These are phyloP conservation scores for Benthosema pterotum DNA, from an alignment of 2,797 vertebrate genomes.

Conservation along the genomic window DNA sequence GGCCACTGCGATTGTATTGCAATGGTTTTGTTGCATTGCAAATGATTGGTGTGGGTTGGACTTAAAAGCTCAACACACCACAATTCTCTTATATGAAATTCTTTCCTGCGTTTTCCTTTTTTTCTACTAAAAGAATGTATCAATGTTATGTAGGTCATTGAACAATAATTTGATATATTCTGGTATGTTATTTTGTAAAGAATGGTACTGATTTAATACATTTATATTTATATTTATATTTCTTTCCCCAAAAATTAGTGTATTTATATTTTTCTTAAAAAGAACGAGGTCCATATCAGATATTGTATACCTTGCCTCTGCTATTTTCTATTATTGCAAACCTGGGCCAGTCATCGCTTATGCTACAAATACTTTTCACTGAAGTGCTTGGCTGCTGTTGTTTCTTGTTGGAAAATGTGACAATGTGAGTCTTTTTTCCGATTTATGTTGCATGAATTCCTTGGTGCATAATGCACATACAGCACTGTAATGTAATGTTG, in stretches of 20 bases:
- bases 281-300: constrained; percentile 68
- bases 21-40: too few relatives aligned
- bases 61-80: constrained; percentile 8
- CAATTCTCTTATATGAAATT: constrained; percentile 17
- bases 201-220: constrained; percentile 55
- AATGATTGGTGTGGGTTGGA: too few relatives aligned
- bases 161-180: constrained; percentile 62
- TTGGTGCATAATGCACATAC: constrained; percentile 27
- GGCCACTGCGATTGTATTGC: too few relatives aligned
- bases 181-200: constrained; percentile 70
- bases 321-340: constrained; percentile 65
- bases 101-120: constrained; percentile 54
- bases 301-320: constrained; percentile 71
- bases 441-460: constrained; percentile 43
- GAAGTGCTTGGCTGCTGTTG: constrained; percentile 58
- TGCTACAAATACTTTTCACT: constrained; percentile 56
- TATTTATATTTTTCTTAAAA: constrained; percentile 70
- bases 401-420: constrained; percentile 47
- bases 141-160: constrained; percentile 65
- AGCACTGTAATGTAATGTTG: constrained; percentile 7
- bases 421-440: constrained; percentile 19
- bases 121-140: constrained; percentile 61
- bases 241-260: constrained; percentile 65
- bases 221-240: constrained; percentile 69
- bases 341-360: constrained; percentile 69